Percentiles rank a stretch among this genome's conserved stretches.
Conservation (phyloP, 2,888 invertebrate genomes). For the Gisinianus flammeolus region DNA sequence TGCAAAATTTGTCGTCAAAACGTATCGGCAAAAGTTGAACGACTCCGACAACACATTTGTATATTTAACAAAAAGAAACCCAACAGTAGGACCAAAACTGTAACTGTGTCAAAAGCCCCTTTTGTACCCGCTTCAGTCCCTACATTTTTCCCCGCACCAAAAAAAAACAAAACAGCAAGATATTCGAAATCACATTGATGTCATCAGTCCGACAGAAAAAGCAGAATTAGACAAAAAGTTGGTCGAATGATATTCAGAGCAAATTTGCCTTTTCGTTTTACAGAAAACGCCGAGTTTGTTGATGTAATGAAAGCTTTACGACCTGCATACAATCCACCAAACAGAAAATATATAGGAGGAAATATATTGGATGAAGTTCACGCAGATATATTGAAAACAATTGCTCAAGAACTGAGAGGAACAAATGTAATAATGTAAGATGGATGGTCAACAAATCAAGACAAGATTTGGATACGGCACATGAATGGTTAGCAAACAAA, state of each 20-base stretch:
- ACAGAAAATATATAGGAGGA: neutral
- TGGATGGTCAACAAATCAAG: neutral
- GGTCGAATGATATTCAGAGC: neutral
- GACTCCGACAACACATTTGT: too few species aligned
- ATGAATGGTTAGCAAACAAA: too few species aligned
- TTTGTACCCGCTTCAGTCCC: too few species aligned
- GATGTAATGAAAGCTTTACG: neutral
- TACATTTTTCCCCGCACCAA: too few species aligned
- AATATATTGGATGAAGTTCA: neutral
- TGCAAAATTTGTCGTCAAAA: too few species aligned
- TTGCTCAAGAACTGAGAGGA: neutral
- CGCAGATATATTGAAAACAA: neutral
- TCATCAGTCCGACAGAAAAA: neutral
- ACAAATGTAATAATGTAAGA: neutral
- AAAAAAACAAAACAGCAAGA: neutral
- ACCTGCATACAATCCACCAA: neutral
- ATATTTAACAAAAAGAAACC: too few species aligned
- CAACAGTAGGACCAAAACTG: too few species aligned
- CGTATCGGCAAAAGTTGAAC: too few species aligned
- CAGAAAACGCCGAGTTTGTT: neutral
- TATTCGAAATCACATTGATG: neutral
- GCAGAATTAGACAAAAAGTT: neutral
- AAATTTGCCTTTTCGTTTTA: neutral
- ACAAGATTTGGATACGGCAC: neutral
- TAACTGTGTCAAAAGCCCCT: too few species aligned